These are phyloP conservation scores for Diogma glabrata DNA, from an alignment of 2,888 invertebrate species.

Conservation along the genomic window DNA sequence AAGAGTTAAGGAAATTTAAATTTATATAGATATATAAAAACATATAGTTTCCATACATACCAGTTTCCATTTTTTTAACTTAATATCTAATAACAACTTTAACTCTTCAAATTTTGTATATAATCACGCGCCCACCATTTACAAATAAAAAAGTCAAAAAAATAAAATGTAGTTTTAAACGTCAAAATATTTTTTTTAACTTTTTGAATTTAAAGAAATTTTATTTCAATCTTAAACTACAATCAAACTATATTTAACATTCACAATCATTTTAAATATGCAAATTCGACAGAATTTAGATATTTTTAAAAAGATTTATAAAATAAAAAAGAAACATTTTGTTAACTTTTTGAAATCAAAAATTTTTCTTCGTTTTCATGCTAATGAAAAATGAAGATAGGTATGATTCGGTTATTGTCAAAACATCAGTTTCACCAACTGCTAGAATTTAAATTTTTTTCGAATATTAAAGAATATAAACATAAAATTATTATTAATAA, in stretches of 20 bases:
- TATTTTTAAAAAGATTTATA: background rate
- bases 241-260: background rate
- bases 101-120: background rate
- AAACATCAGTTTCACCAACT: background rate
- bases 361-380: slow-evolving; percentile 2
- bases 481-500: no score
- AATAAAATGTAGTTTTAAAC: slow-evolving; percentile 1
- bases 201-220: background rate
- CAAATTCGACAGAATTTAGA: background rate
- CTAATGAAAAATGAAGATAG: background rate
- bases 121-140: slow-evolving; percentile 10
- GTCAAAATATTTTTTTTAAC: background rate
- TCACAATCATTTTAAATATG: background rate
- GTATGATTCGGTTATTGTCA: background rate
- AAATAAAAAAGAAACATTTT: slow-evolving; percentile 1
- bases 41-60: no score
- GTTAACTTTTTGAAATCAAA: slow-evolving; percentile 1
- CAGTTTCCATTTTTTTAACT: no score
- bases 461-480: no score
- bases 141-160: slow-evolving; percentile 4
- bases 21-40: no score
- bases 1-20: no score
- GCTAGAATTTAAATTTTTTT: no score
- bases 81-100: background rate
- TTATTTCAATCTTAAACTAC: background rate